A percentile compares a stretch with the other conserved stretches of the same genome.
Conservation (phyloP, 2,113 vertebrate genomes). For the Paradoxurus hermaphroditus region DNA sequence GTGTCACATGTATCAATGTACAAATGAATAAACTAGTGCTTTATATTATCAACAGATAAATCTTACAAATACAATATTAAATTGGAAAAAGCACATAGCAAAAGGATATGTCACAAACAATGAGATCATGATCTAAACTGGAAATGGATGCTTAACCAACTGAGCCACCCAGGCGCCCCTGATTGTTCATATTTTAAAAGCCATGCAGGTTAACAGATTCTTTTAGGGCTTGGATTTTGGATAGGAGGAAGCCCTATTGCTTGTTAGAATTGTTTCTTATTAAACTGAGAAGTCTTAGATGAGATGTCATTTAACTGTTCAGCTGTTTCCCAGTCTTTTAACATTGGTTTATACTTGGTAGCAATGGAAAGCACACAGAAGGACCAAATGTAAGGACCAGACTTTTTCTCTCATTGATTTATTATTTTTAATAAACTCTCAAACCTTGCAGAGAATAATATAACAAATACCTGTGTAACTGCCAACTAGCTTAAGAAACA, state of each 20-base stretch:
- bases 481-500: background rate
- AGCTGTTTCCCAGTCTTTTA: constrained; percentile 57
- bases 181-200: background rate
- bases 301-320: background rate
- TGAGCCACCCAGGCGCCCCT: no score
- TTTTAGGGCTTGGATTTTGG: background rate
- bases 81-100: background rate
- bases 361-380: constrained; percentile 63
- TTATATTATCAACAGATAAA: background rate
- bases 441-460: background rate
- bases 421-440: background rate
- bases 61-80: background rate
- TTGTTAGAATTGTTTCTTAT: background rate
- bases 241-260: background rate
- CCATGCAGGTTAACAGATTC: background rate
- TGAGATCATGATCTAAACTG: no score
- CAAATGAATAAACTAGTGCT: background rate
- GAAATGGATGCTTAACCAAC: no score
- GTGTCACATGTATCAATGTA: background rate
- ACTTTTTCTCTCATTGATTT: constrained; percentile 70
- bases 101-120: background rate
- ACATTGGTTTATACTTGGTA: constrained; percentile 63
- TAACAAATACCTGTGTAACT: background rate
- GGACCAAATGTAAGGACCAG: constrained; percentile 61
- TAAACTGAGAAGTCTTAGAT: background rate